These are phyloP conservation scores for Myanophis thanlyinensis DNA, from an alignment of 2,113 vertebrate genomes.

Conservation along the genomic window DNA sequence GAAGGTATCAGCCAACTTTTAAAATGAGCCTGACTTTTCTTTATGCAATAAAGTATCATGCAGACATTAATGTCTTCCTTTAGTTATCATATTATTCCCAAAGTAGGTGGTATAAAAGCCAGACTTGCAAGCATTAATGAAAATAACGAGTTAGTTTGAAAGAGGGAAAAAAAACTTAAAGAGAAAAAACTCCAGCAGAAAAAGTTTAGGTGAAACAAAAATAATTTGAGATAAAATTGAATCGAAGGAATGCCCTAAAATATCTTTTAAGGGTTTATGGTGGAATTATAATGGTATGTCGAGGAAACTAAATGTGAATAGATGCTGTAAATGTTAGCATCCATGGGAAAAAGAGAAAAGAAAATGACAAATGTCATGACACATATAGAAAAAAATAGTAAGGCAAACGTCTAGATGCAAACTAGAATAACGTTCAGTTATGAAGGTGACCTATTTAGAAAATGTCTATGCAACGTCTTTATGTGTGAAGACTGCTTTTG, in stretches of 20 bases:
- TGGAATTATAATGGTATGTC: not conserved
- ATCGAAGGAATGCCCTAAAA: not conserved
- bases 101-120: not conserved
- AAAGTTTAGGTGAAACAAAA: not conserved
- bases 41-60: not conserved
- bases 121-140: not conserved
- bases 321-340: not conserved
- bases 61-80: not conserved
- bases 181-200: not conserved
- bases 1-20: constrained; percentile 8
- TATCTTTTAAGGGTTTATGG: not conserved
- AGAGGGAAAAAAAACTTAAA: not conserved
- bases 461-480: not conserved
- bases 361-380: not conserved
- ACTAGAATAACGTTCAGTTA: not conserved
- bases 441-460: not conserved
- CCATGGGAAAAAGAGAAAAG: not conserved
- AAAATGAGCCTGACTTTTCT: not conserved
- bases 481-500: not conserved
- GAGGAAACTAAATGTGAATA: not conserved
- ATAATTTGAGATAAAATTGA: not conserved
- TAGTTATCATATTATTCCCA: not conserved
- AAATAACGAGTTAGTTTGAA: not conserved
- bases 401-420: not conserved
- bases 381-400: not conserved